Conservation (phyloP, 2,888 invertebrate genomes). For the Entomobrya proxima region DNA sequence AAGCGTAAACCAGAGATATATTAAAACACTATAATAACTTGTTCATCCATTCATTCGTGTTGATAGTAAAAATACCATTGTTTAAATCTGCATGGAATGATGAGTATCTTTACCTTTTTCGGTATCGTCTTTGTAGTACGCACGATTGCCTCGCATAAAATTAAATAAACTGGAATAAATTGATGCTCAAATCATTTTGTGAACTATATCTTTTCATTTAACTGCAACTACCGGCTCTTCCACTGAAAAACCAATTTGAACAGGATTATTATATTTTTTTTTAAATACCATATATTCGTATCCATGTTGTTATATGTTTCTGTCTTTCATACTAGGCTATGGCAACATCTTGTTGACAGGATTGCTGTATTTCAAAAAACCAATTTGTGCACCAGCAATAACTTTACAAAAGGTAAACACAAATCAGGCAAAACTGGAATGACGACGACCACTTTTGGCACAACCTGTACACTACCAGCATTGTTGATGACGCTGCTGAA, state of each 20-base stretch:
- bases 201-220: too few species aligned
- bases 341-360: neutral
- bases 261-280: too few species aligned
- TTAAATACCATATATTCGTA: too few species aligned
- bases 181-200: too few species aligned
- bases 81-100: neutral
- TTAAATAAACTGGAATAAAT: too few species aligned
- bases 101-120: too few species aligned
- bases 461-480: neutral
- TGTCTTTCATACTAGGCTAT: too few species aligned
- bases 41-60: constrained; percentile 33
- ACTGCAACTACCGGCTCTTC: too few species aligned
- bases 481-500: constrained; percentile 12
- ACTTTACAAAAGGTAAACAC: constrained; percentile 22
- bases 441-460: neutral
- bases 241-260: too few species aligned
- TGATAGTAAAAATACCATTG: neutral
- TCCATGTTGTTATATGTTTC: too few species aligned
- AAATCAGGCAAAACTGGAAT: constrained; percentile 37
- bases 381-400: constrained; percentile 41
- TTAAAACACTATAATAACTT: constrained; percentile 48
- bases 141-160: too few species aligned
- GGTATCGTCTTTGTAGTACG: too few species aligned
- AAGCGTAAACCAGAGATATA: constrained; percentile 50
- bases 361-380: constrained; percentile 12